Percentiles rank a stretch among this genome's conserved stretches.
phyloP scores from a whole-genome alignment of 2,113 vertebrate genomes.

The Podocnemis expansa region DNA sequence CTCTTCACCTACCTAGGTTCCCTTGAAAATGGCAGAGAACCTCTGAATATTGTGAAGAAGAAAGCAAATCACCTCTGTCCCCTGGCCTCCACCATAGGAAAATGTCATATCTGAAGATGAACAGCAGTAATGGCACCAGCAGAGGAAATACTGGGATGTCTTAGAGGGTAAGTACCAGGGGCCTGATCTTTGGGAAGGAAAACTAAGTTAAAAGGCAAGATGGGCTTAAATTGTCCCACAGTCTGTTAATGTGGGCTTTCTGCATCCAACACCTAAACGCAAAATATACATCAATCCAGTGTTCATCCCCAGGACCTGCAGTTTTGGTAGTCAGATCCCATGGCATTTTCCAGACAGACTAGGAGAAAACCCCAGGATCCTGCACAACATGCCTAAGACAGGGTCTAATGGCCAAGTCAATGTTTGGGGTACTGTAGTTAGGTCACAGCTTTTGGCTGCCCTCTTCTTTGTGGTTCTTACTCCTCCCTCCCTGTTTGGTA shows the following conservation, averaged over 20 bases:
- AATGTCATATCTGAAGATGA: neutral
- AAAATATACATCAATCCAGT: neutral
- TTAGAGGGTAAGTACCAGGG: neutral
- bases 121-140: neutral
- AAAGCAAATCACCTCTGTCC: neutral
- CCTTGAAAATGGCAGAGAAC: neutral
- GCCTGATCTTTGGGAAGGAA: neutral
- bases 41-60: neutral
- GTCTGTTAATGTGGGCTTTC: neutral
- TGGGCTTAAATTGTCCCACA: neutral
- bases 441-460: neutral
- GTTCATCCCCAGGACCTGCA: neutral
- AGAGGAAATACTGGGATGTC: neutral
- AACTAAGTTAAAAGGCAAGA: neutral
- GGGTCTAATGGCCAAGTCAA: neutral
- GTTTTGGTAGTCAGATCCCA: neutral
- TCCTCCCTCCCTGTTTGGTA: neutral
- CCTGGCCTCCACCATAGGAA: neutral
- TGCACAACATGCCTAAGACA: neutral
- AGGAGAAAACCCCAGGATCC: neutral
- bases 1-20: neutral
- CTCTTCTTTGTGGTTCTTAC: neutral
- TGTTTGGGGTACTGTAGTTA: neutral
- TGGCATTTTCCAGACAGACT: neutral
- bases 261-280: neutral